Base-by-base conservation (phyloP, 2,888 invertebrate species). In the Ophion ellenae region DNA sequence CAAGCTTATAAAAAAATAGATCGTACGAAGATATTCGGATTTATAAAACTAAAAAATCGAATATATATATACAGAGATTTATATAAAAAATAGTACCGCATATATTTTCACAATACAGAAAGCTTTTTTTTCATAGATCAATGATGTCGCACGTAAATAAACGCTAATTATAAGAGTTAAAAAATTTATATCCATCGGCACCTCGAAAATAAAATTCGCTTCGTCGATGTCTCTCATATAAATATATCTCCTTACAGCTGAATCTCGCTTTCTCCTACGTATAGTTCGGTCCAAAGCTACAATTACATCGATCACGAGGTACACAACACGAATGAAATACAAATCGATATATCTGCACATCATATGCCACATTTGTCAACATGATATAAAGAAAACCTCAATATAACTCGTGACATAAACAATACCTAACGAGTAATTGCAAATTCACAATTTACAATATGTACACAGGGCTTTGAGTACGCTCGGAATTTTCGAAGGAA, bases 381-480 rank as follows among this genome's bases (percentile, higher is more conserved):
- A 20, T 11, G 11, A 11, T 47, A 69, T 24, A 9, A 2, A 61
- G 10, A 24, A 20, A 61, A 61, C 2, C 17, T n/a, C 20, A 10
- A 61, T 24, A 10, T 4, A 47, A 47, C n/a, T 24, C 24, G 2
- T 5, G 45, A 20, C 36, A 24, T 11, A 4, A 69, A 45, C 24
- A 36, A 36, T 6, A 17, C 1, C 10, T 36, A 20, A 67, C 40
- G 40, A 40, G 36, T 67, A 40, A 67, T 36, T 67, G 40, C 40
- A 40, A 67, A 67, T 67, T 40, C 11, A 20, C 3, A 67, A 67
- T 70, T 70, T 47, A 70, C 45, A 69, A 69, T 45, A 69, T 47
- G 24, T 69, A 24, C 69, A 24, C 20, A 28, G 20, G 45, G 61
- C 24, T 61, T 17, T 57, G n/a, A 57, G 24, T 61, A 61, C 20